These are phyloP conservation scores for Tipula vernalis DNA, from an alignment of 2,888 invertebrate genomes.

Conservation along the genomic window DNA sequence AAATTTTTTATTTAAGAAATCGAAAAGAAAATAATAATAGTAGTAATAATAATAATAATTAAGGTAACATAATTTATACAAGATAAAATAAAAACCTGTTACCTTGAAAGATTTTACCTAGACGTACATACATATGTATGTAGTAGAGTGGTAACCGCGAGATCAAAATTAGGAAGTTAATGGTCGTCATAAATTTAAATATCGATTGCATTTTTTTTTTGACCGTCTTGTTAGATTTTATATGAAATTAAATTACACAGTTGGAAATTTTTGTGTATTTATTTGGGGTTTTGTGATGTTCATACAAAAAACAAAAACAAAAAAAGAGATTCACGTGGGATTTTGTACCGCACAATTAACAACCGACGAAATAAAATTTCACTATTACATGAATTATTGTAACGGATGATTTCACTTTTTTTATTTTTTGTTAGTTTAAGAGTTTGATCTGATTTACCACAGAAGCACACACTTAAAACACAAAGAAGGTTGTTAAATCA, in stretches of 20 bases:
- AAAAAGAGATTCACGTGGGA: neutral
- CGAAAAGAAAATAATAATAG: neutral
- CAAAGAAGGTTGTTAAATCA: neutral
- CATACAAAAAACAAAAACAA: neutral
- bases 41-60: neutral
- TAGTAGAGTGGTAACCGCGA: neutral
- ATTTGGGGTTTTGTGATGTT: neutral
- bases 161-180: neutral
- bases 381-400: neutral
- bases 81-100: neutral
- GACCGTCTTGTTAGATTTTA: neutral
- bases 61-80: slow-evolving; percentile 4
- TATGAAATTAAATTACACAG: neutral
- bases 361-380: neutral
- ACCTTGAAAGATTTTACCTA: neutral
- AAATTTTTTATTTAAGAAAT: neutral
- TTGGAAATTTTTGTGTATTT: neutral
- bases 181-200: neutral
- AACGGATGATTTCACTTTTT: neutral
- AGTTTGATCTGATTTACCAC: neutral
- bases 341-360: neutral
- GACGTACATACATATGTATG: neutral
- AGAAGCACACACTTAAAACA: neutral
- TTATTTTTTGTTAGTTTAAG: neutral
- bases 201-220: neutral